These are phyloP conservation scores for Saguinus imperator DNA, from an alignment of 2,113 vertebrate genomes.

Conservation along the genomic window DNA sequence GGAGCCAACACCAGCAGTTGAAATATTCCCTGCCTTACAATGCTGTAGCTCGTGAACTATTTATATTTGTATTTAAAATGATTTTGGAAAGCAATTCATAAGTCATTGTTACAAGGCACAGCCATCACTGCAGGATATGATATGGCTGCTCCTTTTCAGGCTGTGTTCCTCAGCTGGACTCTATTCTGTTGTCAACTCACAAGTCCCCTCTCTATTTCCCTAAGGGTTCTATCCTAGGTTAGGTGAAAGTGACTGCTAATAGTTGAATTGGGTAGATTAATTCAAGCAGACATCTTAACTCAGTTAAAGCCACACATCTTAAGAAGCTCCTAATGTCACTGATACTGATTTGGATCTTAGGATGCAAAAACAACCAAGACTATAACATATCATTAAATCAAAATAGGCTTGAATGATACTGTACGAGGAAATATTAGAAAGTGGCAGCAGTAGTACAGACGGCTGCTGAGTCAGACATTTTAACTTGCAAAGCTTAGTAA, in stretches of 20 bases:
- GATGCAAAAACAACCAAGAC: not conserved
- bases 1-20: accelerated
- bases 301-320: not conserved
- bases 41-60: accelerated
- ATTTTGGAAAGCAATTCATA: not conserved
- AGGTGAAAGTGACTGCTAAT: not conserved
- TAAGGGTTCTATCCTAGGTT: not conserved
- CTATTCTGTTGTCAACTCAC: not conserved
- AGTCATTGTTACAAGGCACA: not conserved
- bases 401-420: not conserved
- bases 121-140: not conserved
- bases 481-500: conserved; percentile 53
- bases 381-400: not conserved
- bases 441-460: not conserved
- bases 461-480: conserved; percentile 41
- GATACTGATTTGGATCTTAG: not conserved
- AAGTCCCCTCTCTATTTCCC: not conserved
- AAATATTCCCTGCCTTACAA: not conserved
- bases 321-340: not conserved
- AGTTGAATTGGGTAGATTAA: not conserved
- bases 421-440: not conserved
- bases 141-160: not conserved
- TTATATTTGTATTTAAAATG: not conserved
- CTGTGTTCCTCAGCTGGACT: not conserved
- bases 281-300: not conserved